Evolutionary conservation across 2,888 invertebrate genomes (phyloP).

Genomic region (Odontocolon sp.): DNA sequence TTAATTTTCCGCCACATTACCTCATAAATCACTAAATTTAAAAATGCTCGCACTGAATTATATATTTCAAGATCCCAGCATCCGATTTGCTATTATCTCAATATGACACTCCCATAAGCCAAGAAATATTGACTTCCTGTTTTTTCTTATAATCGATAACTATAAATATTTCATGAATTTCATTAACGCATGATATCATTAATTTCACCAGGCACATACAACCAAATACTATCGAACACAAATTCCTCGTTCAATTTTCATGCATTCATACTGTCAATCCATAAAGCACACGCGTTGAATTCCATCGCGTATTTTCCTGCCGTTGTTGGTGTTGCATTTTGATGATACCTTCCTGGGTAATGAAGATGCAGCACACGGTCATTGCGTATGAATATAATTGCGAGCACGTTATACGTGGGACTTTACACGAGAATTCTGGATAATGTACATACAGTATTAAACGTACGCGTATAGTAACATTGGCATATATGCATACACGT

Average conservation of each 20-base stretch:
- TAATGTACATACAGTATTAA: slow-evolving; percentile 13
- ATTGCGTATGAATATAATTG: slow-evolving; percentile 50
- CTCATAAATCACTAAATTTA: no score
- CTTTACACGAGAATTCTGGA: slow-evolving; percentile 18
- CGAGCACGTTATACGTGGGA: slow-evolving; percentile 43
- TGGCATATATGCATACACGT: neutral
- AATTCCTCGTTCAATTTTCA: neutral
- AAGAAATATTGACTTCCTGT: no score
- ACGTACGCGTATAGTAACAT: slow-evolving; percentile 12
- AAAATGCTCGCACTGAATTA: no score
- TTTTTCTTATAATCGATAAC: neutral
- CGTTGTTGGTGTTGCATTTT: slow-evolving; percentile 14
- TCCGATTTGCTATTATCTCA: no score
- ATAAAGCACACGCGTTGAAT: neutral
- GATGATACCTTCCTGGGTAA: slow-evolving; percentile 33
- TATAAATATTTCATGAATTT: neutral
- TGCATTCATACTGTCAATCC: neutral
- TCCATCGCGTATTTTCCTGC: slow-evolving; percentile 20
- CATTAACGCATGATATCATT: no score
- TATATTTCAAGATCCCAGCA: no score
- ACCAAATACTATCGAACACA: no score
- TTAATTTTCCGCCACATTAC: no score
- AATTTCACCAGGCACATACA: no score
- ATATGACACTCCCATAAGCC: no score
- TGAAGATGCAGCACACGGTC: slow-evolving; percentile 49